phyloP scores from a whole-genome alignment of 2,113 vertebrate genomes.

The Cyphomyrus plagiostoma region DNA sequence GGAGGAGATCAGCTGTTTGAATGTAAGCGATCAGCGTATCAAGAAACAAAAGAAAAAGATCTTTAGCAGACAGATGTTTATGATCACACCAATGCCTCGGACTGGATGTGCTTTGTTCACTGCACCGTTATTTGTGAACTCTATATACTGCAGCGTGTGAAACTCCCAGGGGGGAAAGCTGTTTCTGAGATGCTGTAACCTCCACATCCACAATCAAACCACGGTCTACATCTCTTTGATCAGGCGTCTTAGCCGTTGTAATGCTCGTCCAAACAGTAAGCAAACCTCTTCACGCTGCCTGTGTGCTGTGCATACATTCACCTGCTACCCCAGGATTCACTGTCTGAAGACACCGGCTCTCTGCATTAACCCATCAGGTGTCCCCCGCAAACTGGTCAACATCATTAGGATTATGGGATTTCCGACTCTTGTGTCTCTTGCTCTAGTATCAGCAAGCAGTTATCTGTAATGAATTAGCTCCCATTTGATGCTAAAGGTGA shows the following conservation, averaged over 20 bases:
- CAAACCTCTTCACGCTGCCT: background rate
- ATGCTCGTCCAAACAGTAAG: background rate
- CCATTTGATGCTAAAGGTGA: background rate
- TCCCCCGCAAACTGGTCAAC: background rate
- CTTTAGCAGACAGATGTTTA: background rate
- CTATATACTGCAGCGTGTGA: background rate
- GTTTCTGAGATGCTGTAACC: background rate
- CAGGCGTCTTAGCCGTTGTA: background rate
- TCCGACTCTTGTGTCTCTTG: background rate
- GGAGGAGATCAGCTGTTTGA: background rate
- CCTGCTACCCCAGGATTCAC: background rate
- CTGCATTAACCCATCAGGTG: background rate
- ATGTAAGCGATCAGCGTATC: background rate
- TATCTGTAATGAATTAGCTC: background rate
- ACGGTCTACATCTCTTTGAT: background rate
- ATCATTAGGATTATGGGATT: background rate
- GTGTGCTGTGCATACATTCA: background rate
- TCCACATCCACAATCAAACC: background rate
- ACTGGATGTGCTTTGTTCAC: background rate
- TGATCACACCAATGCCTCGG: background rate
- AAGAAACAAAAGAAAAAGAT: background rate
- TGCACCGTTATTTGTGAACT: background rate
- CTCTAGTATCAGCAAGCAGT: background rate
- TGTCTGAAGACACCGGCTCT: background rate
- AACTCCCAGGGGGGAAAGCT: background rate